Conservation (phyloP, 2,113 vertebrate species). For the Rhynchomys soricoides region DNA sequence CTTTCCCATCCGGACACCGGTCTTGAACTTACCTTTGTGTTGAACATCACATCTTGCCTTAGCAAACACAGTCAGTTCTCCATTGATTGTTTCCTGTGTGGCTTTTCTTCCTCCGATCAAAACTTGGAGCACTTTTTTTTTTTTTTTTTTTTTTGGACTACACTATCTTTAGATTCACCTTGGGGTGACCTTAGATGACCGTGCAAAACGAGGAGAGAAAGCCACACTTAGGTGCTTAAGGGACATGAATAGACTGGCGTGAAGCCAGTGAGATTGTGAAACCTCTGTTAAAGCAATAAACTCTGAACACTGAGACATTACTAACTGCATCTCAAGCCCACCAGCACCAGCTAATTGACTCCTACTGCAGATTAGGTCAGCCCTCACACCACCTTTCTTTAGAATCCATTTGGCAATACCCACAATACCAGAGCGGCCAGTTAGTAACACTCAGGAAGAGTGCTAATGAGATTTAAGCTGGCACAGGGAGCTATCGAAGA, state of each 20-base stretch:
- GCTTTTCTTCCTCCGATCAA: not conserved
- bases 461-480: not conserved
- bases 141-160: not conserved
- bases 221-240: not conserved
- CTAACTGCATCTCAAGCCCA: not conserved
- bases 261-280: not conserved
- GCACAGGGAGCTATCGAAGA: not conserved
- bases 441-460: not conserved
- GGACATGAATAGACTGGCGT: conserved; percentile 2
- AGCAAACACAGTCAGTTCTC: not conserved
- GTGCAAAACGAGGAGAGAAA: conserved; percentile 21
- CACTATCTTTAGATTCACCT: not conserved
- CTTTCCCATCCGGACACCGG: not conserved
- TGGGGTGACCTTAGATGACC: conserved; percentile 32
- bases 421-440: not conserved
- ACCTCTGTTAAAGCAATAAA: conserved; percentile 20
- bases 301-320: not conserved
- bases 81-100: not conserved
- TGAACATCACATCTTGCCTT: not conserved
- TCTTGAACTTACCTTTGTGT: not conserved
- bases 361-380: not conserved
- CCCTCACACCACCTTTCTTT: conserved; percentile 30
- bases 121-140: not conserved
- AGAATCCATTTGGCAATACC: conserved; percentile 8
- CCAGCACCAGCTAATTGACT: not conserved